A percentile compares a stretch with the other conserved stretches of the same genome.
These are phyloP conservation scores for Ahaetulla prasina DNA, from an alignment of 2,113 vertebrate genomes.

Conservation along the genomic window DNA sequence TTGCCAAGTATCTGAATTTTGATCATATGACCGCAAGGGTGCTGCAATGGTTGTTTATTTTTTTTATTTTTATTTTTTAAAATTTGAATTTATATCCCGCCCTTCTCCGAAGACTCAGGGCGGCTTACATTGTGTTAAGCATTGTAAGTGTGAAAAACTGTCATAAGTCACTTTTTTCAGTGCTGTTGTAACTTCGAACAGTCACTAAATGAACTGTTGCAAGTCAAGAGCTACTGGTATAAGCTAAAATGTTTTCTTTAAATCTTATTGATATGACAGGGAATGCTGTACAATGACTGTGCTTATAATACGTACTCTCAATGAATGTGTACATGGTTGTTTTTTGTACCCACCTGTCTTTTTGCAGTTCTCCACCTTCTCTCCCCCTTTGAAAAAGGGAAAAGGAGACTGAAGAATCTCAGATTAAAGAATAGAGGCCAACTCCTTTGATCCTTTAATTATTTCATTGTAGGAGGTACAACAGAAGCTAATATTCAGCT, in stretches of 20 bases:
- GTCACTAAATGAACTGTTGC: too few species aligned
- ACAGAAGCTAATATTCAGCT: background rate
- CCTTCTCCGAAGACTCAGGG: too few species aligned
- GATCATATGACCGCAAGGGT: too few species aligned
- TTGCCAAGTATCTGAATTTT: too few species aligned
- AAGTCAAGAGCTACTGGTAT: too few species aligned
- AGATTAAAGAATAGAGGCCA: background rate
- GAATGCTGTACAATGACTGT: background rate
- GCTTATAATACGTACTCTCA: background rate
- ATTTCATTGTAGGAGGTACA: background rate
- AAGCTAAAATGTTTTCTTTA: background rate
- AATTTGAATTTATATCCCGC: too few species aligned
- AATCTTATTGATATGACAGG: background rate
- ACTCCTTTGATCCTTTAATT: background rate
- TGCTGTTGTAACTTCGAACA: too few species aligned
- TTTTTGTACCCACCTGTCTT: background rate
- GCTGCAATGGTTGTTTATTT: too few species aligned
- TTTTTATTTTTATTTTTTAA: too few species aligned
- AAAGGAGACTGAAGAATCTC: background rate
- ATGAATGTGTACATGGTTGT: background rate
- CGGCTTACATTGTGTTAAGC: too few species aligned
- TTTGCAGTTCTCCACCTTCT: background rate
- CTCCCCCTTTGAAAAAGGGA: background rate
- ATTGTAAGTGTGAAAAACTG: too few species aligned
- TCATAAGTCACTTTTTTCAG: too few species aligned